A percentile compares a stretch with the other conserved stretches of the same genome.
These are phyloP conservation scores for Phalera bucephala DNA, from an alignment of 2,888 invertebrate genomes.

Conservation along the genomic window DNA sequence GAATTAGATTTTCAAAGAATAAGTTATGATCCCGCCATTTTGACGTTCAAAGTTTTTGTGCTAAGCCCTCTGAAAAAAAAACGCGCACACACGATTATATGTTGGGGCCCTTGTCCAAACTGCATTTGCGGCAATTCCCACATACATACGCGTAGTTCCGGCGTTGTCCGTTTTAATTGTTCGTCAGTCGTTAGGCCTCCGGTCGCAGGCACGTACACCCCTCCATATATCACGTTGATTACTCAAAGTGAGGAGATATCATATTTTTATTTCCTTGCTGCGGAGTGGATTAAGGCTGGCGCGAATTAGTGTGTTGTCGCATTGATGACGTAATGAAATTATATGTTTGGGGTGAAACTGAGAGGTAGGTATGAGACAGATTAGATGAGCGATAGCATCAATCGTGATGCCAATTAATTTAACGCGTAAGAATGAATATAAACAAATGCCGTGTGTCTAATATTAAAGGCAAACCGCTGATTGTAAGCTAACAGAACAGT, in stretches of 20 bases:
- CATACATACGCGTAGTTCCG: slow-evolving; percentile 11
- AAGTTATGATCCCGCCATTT: too few species aligned
- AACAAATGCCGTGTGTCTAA: too few species aligned
- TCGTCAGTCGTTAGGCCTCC: slow-evolving; percentile 50
- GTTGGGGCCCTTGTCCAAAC: slow-evolving; percentile 21
- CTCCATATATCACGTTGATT: slow-evolving; percentile 59
- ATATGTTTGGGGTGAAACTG: too few species aligned
- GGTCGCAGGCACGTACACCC: slow-evolving; percentile 44
- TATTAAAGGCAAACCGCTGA: too few species aligned
- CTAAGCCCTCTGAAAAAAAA: too few species aligned
- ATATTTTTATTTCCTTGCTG: slow-evolving; percentile 48
- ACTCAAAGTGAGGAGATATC: slow-evolving; percentile 56
- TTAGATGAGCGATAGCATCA: too few species aligned
- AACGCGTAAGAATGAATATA: too few species aligned
- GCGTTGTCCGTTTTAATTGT: slow-evolving; percentile 57
- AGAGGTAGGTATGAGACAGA: too few species aligned
- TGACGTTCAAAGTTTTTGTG: too few species aligned
- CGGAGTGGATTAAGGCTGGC: slow-evolving; percentile 31
- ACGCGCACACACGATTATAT: slow-evolving; percentile 8
- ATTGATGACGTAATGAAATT: slow-evolving; percentile 1
- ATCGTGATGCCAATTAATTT: too few species aligned
- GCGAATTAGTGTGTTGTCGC: slow-evolving; percentile 17
- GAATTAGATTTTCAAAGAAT: too few species aligned
- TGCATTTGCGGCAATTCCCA: slow-evolving; percentile 27
- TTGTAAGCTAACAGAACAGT: too few species aligned